Conservation (phyloP, 92 coral and sea anemone genomes). For the Phenganax marumi region DNA sequence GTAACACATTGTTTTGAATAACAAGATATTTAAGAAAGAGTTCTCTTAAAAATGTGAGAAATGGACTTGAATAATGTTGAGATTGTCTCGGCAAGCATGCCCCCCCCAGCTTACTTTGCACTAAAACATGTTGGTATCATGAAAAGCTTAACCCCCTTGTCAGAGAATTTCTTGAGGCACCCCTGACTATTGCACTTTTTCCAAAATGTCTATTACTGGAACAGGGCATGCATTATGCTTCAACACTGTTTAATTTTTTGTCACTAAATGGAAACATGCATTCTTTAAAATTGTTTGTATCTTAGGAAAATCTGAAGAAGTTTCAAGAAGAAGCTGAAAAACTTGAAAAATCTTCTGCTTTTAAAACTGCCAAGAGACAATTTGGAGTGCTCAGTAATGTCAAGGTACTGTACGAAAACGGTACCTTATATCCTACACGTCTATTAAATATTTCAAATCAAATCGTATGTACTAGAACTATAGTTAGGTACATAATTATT, state of each 20-base stretch:
- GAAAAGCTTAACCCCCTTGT: no score
- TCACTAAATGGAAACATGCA: background rate
- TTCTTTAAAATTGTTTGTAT: background rate
- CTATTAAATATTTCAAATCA: background rate
- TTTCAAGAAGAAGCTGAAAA: slow-evolving; percentile 87
- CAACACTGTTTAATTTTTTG: no score
- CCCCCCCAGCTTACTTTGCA: no score
- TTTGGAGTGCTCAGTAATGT: slow-evolving; percentile 63
- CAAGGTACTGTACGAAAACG: slow-evolving; percentile 59
- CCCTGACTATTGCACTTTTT: no score
- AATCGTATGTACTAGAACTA: background rate
- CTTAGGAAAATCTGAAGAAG: slow-evolving; percentile 84
- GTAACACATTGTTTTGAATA: background rate
- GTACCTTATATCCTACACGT: background rate
- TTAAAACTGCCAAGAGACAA: slow-evolving; percentile 68
- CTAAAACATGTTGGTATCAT: no score
- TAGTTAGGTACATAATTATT: no score
- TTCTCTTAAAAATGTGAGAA: background rate
- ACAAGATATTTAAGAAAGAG: background rate
- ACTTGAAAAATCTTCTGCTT: slow-evolving; percentile 78
- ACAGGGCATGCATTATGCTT: no score
- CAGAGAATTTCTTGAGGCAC: no score
- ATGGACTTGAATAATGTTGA: no score
- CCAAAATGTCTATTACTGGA: no score
- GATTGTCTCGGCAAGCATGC: no score